Conservation (phyloP, 2,113 vertebrate species). For the Eleginops maclovinus region DNA sequence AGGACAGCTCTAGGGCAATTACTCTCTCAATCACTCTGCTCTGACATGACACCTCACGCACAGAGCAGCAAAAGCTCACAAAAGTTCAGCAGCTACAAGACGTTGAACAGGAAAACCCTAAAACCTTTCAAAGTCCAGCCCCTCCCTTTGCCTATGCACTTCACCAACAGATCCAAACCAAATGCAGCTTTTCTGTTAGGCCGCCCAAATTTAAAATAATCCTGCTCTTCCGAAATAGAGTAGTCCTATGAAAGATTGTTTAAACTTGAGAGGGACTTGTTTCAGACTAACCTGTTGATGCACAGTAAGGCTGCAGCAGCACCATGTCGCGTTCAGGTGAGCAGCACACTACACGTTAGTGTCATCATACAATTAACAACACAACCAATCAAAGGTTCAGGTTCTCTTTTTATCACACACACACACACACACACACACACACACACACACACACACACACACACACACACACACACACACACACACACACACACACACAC, state of each 20-base stretch:
- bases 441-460: neutral
- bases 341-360: constrained; percentile 2
- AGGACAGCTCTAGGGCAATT: constrained; percentile 74
- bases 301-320: neutral
- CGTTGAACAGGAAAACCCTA: constrained; percentile 16
- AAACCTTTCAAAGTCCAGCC: constrained; percentile 4
- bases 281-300: constrained; percentile 10
- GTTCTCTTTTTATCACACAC: neutral
- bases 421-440: neutral
- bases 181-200: neutral
- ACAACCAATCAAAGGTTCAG: neutral
- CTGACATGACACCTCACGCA: constrained; percentile 56
- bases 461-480: neutral
- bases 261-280: constrained; percentile 2
- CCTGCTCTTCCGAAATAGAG: neutral
- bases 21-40: constrained; percentile 56
- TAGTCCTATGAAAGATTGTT: neutral
- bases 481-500: neutral
- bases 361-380: constrained; percentile 9
- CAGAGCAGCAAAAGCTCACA: constrained; percentile 29
- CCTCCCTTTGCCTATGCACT: constrained; percentile 12
- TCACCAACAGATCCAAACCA: constrained; percentile 1
- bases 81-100: constrained; percentile 7
- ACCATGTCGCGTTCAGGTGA: constrained; percentile 24
- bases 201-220: neutral